Percentiles rank a stretch among this genome's conserved stretches.
Conservation (phyloP, 64 coral and sea anemone genomes). For the Montipora capricornis region DNA sequence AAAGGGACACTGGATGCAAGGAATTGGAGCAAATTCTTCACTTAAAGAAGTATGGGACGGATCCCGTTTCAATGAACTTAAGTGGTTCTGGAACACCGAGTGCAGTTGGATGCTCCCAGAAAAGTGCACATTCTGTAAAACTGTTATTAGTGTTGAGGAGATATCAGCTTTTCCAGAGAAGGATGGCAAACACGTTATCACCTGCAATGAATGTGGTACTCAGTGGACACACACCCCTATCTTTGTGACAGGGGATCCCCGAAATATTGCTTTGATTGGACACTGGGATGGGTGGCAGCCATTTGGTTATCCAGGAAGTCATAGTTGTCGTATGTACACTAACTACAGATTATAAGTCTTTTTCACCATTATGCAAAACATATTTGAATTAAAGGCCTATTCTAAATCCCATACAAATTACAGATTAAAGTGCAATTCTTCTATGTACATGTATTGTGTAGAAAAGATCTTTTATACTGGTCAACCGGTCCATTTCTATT, state of each 20-base stretch:
- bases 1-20: slow-evolving; percentile 8
- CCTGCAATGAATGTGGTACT: slow-evolving; percentile 5
- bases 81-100: slow-evolving; percentile 31
- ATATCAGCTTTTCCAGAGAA: background rate
- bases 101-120: slow-evolving; percentile 24
- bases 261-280: slow-evolving; percentile 39
- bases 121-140: background rate
- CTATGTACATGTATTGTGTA: no score
- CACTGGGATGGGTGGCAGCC: slow-evolving; percentile 54
- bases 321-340: slow-evolving; percentile 28
- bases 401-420: no score
- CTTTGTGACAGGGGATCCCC: slow-evolving; percentile 7
- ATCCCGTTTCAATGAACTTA: slow-evolving; percentile 13
- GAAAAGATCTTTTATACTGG: no score
- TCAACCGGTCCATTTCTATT: no score
- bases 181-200: background rate
- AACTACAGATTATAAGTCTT: no score
- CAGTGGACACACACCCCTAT: slow-evolving; percentile 5
- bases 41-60: slow-evolving; percentile 8
- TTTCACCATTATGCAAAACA: no score
- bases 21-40: background rate
- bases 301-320: slow-evolving; percentile 15
- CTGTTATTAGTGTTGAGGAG: slow-evolving; percentile 5
- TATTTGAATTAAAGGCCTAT: no score
- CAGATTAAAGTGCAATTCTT: no score